These are phyloP conservation scores for Auanema sp. DNA, from an alignment of 2,888 invertebrate species.

Conservation along the genomic window DNA sequence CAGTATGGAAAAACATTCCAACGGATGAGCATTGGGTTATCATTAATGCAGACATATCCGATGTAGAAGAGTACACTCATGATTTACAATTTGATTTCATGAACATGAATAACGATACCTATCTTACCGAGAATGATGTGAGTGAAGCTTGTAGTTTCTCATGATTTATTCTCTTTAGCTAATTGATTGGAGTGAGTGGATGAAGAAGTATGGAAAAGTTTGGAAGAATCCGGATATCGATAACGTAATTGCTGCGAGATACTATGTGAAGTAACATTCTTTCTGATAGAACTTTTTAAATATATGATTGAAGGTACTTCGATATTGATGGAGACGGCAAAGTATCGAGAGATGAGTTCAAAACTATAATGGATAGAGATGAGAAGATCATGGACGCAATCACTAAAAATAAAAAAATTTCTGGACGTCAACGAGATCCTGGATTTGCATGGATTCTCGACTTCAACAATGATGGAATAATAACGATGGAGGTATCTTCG, in stretches of 20 bases:
- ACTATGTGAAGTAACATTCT: conserved; percentile 61
- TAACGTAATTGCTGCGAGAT: conserved; percentile 51
- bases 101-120: conserved; percentile 57
- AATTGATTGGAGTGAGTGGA: conserved; percentile 41
- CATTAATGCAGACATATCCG: conserved; percentile 56
- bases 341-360: conserved; percentile 46
- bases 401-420: conserved; percentile 24
- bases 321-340: conserved; percentile 56
- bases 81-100: conserved; percentile 56
- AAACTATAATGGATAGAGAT: conserved; percentile 49
- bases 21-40: conserved; percentile 64
- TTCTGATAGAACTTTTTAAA: conserved; percentile 1
- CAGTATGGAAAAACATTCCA: conserved; percentile 63
- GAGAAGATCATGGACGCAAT: conserved; percentile 37
- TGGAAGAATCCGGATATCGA: conserved; percentile 64
- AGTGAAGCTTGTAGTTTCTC: neutral
- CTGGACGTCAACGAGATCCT: conserved; percentile 58
- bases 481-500: conserved; percentile 44
- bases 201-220: conserved; percentile 60
- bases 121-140: conserved; percentile 48
- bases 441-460: conserved; percentile 63
- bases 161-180: conserved; percentile 30
- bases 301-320: conserved; percentile 53
- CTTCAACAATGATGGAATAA: conserved; percentile 63
- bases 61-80: conserved; percentile 47